A percentile compares a stretch with the other conserved stretches of the same genome.
Conservation (phyloP, 2,113 vertebrate species). For the Phylloscopus trochilus region DNA sequence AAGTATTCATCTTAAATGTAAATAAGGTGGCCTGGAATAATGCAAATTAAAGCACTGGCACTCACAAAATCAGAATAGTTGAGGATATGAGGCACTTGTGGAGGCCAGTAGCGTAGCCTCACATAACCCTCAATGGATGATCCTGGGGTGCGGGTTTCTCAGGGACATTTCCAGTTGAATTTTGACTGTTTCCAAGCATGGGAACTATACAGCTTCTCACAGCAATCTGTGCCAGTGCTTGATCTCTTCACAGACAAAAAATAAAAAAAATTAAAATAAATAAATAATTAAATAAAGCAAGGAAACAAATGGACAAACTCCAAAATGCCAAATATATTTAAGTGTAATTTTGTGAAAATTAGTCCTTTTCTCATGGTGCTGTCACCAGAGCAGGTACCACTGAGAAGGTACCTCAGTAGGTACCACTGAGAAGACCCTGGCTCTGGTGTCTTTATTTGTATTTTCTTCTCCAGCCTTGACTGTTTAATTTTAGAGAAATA, state of each 20-base stretch:
- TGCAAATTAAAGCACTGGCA: neutral
- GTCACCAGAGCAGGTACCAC: neutral
- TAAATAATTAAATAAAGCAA: too few relatives aligned
- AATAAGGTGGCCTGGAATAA: neutral
- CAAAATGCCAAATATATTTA: rapidly evolving
- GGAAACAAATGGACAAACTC: neutral
- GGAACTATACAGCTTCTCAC: neutral
- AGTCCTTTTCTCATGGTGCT: neutral
- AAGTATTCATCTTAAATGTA: neutral
- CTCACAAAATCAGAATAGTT: neutral
- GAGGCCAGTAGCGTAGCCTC: neutral
- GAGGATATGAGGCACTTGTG: neutral
- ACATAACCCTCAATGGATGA: neutral
- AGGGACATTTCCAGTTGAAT: neutral
- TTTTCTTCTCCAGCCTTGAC: neutral
- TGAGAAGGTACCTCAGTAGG: neutral
- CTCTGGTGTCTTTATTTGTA: neutral
- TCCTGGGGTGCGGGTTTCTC: neutral
- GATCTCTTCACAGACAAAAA: neutral
- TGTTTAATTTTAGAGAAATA: neutral
- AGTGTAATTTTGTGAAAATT: neutral
- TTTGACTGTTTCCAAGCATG: neutral
- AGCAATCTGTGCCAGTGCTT: neutral
- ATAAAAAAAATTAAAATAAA: neutral
- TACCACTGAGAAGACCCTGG: neutral